A percentile compares a stretch with the other conserved stretches of the same genome.
phyloP scores from a whole-genome alignment of 2,797 vertebrate genomes.

The Acanthiza pusilla region DNA sequence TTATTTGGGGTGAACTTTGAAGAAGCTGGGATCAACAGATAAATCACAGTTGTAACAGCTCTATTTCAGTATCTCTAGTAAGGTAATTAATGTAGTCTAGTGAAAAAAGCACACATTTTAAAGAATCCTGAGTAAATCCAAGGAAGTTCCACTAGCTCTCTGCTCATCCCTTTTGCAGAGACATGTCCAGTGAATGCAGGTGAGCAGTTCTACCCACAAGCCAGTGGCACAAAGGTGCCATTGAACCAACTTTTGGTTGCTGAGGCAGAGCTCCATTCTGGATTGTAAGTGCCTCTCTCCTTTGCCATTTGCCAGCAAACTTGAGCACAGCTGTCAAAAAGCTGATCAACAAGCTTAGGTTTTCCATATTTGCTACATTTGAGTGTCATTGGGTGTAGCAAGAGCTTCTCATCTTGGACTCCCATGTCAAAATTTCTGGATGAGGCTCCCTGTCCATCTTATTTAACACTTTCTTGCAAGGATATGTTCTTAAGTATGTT shows the following conservation, averaged over 20 bases:
- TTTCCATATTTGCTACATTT: neutral
- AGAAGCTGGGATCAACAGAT: neutral
- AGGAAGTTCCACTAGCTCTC: neutral
- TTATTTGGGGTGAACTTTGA: neutral
- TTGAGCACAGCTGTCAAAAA: neutral
- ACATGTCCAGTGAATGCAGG: neutral
- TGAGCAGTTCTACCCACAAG: neutral
- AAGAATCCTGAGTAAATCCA: neutral
- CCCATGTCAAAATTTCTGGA: neutral
- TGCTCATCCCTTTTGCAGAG: neutral
- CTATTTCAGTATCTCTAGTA: neutral
- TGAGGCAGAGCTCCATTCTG: neutral
- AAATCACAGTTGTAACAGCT: neutral
- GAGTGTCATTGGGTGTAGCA: neutral
- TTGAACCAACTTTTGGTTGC: neutral
- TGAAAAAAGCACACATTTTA: neutral
- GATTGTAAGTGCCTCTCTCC: neutral
- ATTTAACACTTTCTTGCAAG: neutral
- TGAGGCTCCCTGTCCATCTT: neutral
- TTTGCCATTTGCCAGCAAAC: neutral
- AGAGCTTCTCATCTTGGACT: neutral
- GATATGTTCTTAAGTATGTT: neutral
- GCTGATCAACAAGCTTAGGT: neutral
- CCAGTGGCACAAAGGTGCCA: neutral
- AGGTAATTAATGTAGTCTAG: neutral